Percentiles rank a stretch among this genome's conserved stretches.
These are phyloP conservation scores for Uria aalge DNA, from an alignment of 2,113 vertebrate species.

Conservation along the genomic window DNA sequence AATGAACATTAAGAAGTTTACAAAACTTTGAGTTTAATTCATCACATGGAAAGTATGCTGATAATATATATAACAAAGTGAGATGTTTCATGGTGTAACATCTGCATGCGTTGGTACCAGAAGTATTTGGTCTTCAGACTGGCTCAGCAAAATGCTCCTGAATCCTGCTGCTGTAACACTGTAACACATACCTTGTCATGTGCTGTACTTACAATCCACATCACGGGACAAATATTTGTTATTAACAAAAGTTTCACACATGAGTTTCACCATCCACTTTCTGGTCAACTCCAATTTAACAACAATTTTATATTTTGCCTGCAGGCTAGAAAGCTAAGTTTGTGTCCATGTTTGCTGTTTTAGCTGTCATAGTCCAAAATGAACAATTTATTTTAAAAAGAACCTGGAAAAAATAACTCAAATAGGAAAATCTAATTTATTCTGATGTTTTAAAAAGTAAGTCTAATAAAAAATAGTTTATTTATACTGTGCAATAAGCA, in stretches of 20 bases:
- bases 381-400: slow-evolving; percentile 55
- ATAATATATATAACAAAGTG: background rate
- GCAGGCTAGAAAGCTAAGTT: slow-evolving; percentile 23
- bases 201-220: slow-evolving; percentile 3
- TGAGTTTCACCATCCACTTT: slow-evolving; percentile 44
- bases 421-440: slow-evolving; percentile 26
- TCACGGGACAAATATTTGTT: slow-evolving; percentile 29
- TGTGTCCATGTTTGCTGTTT: slow-evolving; percentile 56
- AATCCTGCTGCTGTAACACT: background rate
- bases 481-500: background rate
- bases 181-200: background rate
- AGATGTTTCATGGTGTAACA: background rate
- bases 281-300: slow-evolving; percentile 50
- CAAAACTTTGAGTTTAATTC: background rate
- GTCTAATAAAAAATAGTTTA: background rate
- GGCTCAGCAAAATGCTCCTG: background rate
- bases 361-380: slow-evolving; percentile 3
- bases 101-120: background rate
- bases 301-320: slow-evolving; percentile 51
- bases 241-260: slow-evolving; percentile 34
- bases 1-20: background rate
- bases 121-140: background rate
- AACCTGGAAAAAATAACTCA: slow-evolving; percentile 15
- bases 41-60: background rate
- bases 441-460: slow-evolving; percentile 3